These are phyloP conservation scores for Melanostoma mellinum DNA, from an alignment of 2,888 invertebrate genomes.

Conservation along the genomic window DNA sequence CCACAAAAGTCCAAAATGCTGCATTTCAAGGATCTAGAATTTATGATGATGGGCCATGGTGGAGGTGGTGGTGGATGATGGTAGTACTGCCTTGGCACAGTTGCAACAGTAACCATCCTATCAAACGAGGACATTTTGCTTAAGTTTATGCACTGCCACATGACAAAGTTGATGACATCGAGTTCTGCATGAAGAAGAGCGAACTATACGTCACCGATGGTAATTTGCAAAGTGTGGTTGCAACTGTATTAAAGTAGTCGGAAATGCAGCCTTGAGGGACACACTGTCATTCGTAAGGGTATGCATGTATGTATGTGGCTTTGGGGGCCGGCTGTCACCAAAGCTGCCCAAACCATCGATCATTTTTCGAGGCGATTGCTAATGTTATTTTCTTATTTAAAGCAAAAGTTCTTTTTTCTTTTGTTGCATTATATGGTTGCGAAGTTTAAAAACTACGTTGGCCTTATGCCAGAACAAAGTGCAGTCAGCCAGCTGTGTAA, in stretches of 20 bases:
- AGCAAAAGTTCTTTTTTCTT: conserved; percentile 10
- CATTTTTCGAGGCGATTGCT: conserved; percentile 14
- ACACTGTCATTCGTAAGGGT: conserved; percentile 26
- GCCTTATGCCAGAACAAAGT: conserved; percentile 62
- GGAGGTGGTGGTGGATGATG: background rate
- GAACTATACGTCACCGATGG: conserved; percentile 65
- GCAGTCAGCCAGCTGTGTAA: conserved; percentile 43
- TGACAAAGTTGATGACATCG: conserved; percentile 62
- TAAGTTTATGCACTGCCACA: conserved; percentile 45
- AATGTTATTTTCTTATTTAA: conserved; percentile 15
- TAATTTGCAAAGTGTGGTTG: conserved; percentile 58
- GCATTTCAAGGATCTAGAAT: conserved; percentile 55
- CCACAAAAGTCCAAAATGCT: conserved; percentile 39
- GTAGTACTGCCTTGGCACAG: conserved; percentile 5
- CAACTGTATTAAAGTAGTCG: conserved; percentile 47
- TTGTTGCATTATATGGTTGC: conserved; percentile 4
- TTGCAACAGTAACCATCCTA: conserved; percentile 53
- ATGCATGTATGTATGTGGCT: background rate
- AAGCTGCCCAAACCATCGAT: conserved; percentile 29
- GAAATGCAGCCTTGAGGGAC: conserved; percentile 26
- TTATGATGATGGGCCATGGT: conserved; percentile 60
- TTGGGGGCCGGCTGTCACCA: background rate
- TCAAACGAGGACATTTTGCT: conserved; percentile 50
- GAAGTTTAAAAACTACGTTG: conserved; percentile 41
- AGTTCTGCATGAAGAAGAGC: conserved; percentile 38